Percentiles rank a stretch among this genome's conserved stretches.
phyloP scores from a whole-genome alignment of 2,113 vertebrate genomes.

The Megaptera novaeangliae region DNA sequence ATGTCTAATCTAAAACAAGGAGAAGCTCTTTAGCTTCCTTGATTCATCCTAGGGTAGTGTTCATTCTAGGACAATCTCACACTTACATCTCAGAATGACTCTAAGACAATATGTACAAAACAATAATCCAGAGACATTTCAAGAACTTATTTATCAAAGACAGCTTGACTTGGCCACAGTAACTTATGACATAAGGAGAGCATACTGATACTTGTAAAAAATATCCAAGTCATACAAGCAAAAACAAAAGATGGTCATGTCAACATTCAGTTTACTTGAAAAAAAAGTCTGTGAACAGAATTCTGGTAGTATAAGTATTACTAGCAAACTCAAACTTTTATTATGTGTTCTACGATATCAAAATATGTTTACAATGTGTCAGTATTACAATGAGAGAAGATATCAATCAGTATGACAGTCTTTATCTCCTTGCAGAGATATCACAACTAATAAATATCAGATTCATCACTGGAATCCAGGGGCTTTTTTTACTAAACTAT shows the following conservation, averaged over 20 bases:
- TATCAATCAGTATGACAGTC: background rate
- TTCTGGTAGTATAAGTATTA: background rate
- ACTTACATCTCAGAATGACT: background rate
- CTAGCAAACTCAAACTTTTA: background rate
- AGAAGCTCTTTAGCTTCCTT: background rate
- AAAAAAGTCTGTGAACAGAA: background rate
- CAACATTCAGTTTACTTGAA: background rate
- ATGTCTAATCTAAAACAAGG: background rate
- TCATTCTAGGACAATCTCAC: background rate
- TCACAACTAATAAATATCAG: background rate
- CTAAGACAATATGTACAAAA: background rate
- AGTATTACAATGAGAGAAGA: background rate
- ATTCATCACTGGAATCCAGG: background rate
- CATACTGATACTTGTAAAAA: background rate
- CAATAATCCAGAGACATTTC: background rate
- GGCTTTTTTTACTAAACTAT: background rate
- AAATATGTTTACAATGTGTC: background rate
- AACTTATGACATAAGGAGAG: background rate
- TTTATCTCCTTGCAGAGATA: background rate
- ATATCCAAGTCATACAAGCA: background rate
- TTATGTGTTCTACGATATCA: background rate
- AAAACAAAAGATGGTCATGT: background rate
- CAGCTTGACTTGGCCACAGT: background rate
- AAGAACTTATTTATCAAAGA: background rate
- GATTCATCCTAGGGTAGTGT: background rate